These are phyloP conservation scores for Pentamera pediparva DNA, from an alignment of 53 echinoderm and acorn worm genomes.

Conservation along the genomic window DNA sequence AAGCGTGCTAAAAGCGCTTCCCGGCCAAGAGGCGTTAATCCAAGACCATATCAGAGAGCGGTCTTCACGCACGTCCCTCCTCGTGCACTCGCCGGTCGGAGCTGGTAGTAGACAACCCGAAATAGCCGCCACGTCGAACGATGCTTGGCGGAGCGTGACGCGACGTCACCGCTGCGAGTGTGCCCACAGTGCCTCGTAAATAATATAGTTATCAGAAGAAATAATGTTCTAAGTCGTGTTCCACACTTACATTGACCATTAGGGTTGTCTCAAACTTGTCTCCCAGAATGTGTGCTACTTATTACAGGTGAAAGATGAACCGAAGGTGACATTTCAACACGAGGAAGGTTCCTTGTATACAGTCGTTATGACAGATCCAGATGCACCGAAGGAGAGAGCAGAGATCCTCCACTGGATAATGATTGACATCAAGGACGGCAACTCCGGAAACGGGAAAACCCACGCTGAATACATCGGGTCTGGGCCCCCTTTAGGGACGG, in stretches of 20 bases:
- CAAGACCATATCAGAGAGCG: no score
- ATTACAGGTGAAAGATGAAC: constrained; percentile 69
- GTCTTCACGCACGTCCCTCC: no score
- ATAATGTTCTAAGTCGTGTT: neutral
- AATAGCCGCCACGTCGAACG: no score
- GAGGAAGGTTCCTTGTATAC: constrained; percentile 79
- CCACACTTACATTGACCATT: neutral
- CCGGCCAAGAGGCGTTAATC: no score
- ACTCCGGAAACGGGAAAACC: constrained; percentile 48
- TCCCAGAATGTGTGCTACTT: neutral
- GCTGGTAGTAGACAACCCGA: no score
- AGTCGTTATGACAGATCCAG: constrained; percentile 86
- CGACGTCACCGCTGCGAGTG: no score
- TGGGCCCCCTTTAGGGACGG: constrained; percentile 79
- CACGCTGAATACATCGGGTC: constrained; percentile 77
- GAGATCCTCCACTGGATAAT: constrained; percentile 81
- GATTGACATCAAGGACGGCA: constrained; percentile 57
- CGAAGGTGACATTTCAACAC: constrained; percentile 58
- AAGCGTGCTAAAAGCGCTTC: no score
- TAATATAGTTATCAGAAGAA: neutral
- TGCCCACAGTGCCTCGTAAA: no score
- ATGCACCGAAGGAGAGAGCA: constrained; percentile 36
- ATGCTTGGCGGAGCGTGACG: no score
- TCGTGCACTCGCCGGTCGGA: no score
- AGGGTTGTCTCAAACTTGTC: neutral